Conservation (phyloP, 2,113 vertebrate species). For the Bagarius yarrelli region DNA sequence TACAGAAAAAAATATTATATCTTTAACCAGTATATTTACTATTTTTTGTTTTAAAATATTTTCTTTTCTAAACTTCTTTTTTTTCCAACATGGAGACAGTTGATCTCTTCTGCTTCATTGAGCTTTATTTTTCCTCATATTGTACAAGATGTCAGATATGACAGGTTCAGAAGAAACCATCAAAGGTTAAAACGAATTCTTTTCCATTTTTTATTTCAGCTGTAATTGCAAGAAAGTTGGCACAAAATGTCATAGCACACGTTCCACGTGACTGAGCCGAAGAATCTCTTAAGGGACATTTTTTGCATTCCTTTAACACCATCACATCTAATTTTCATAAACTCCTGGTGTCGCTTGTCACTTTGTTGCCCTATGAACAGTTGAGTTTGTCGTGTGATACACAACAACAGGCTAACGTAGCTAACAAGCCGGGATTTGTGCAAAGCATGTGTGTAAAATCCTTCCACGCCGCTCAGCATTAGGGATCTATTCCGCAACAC, state of each 20-base stretch:
- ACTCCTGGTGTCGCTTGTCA: background rate
- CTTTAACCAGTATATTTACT: no score
- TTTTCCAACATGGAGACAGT: background rate
- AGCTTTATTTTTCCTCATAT: background rate
- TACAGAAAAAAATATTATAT: no score
- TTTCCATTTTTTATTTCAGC: background rate
- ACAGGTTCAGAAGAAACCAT: background rate
- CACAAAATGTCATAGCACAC: background rate
- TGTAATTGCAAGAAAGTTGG: background rate
- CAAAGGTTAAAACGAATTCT: background rate
- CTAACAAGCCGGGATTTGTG: background rate
- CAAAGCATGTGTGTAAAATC: background rate
- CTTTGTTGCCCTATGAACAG: background rate
- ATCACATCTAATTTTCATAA: background rate
- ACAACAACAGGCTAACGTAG: background rate
- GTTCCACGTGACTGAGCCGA: background rate
- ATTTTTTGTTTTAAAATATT: no score
- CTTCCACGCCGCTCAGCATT: background rate
- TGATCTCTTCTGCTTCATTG: background rate
- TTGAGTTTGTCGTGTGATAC: no score
- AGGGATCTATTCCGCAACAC: background rate
- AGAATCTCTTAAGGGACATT: no score
- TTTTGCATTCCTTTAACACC: background rate
- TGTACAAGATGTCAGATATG: background rate
- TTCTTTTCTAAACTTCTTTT: no score